These are phyloP conservation scores for Arge pagana DNA, from an alignment of 2,888 invertebrate genomes.

Conservation along the genomic window DNA sequence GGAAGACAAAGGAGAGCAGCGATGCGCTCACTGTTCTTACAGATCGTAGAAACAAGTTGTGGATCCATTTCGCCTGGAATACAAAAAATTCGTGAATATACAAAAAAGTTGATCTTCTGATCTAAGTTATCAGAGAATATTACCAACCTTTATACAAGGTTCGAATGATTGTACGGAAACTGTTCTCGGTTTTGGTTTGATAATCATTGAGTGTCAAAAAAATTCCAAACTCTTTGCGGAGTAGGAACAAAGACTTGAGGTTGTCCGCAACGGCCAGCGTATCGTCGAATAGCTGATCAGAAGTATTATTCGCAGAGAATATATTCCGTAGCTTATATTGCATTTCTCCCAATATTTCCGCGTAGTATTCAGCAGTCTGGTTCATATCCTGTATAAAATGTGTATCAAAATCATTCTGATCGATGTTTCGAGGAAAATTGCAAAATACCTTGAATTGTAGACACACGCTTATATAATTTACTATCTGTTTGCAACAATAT, in stretches of 20 bases:
- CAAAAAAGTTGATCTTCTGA: slow-evolving; percentile 5
- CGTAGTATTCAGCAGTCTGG: slow-evolving; percentile 31
- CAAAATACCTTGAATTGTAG: slow-evolving; percentile 37
- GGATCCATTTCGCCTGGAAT: neutral
- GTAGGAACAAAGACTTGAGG: slow-evolving; percentile 36
- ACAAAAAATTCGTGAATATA: slow-evolving; percentile 3
- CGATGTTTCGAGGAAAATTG: slow-evolving; percentile 29
- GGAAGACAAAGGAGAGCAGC: slow-evolving; percentile 36
- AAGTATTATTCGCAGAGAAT: slow-evolving; percentile 16
- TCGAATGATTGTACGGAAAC: too few species aligned
- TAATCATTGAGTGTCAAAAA: slow-evolving; percentile 34
- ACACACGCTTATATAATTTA: slow-evolving; percentile 34
- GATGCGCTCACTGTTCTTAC: slow-evolving; percentile 34
- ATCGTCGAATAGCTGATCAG: slow-evolving; percentile 25
- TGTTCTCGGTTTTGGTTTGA: slow-evolving; percentile 30
- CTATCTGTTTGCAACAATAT: slow-evolving; percentile 41
- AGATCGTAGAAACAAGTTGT: slow-evolving; percentile 15
- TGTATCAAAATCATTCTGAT: neutral
- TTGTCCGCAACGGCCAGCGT: slow-evolving; percentile 30
- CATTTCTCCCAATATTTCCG: slow-evolving; percentile 41
- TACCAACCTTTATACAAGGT: slow-evolving; percentile 35
- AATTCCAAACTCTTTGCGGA: slow-evolving; percentile 40
- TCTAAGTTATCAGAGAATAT: slow-evolving; percentile 1
- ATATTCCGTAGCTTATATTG: slow-evolving; percentile 34
- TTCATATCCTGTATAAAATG: slow-evolving; percentile 28